Conservation (phyloP, 2,113 vertebrate species). For the Entosphenus tridentatus region DNA sequence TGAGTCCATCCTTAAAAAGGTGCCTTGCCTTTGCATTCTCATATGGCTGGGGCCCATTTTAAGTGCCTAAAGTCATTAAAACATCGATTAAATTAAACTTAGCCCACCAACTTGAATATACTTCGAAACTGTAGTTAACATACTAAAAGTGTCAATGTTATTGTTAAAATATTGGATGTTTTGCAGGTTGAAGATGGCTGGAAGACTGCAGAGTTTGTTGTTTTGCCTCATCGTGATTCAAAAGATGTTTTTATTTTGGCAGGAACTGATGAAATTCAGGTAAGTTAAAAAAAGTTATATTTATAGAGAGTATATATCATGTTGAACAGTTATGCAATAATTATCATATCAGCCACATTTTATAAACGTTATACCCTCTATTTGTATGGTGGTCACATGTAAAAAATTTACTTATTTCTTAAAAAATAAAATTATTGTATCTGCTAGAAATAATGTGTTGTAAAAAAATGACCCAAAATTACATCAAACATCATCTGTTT, state of each 20-base stretch:
- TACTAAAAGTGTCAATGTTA: neutral
- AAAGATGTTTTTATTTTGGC: slow-evolving; percentile 43
- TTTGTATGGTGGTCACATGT: too few species aligned
- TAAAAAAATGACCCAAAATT: too few species aligned
- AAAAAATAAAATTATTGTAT: too few species aligned
- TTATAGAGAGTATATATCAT: too few species aligned
- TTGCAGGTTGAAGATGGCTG: slow-evolving; percentile 35
- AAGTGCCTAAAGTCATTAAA: neutral
- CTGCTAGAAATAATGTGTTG: too few species aligned
- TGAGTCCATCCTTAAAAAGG: slow-evolving; percentile 37
- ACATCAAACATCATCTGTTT: too few species aligned
- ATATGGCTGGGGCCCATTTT: neutral
- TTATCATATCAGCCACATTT: too few species aligned
- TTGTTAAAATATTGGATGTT: slow-evolving; percentile 1
- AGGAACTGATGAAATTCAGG: slow-evolving; percentile 48
- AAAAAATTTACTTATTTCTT: too few species aligned
- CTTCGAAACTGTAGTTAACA: neutral
- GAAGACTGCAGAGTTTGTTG: slow-evolving; percentile 35
- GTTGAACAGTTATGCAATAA: too few species aligned
- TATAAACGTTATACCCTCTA: too few species aligned
- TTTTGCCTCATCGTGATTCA: slow-evolving; percentile 31
- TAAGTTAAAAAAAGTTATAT: slow-evolving; percentile 11
- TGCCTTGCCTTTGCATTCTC: slow-evolving; percentile 11
- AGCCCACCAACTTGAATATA: too few species aligned
- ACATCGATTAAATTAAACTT: too few species aligned